Percentiles rank a stretch among this genome's conserved stretches.
These are phyloP conservation scores for Garra rufa DNA, from an alignment of 2,113 vertebrate genomes.

Conservation along the genomic window DNA sequence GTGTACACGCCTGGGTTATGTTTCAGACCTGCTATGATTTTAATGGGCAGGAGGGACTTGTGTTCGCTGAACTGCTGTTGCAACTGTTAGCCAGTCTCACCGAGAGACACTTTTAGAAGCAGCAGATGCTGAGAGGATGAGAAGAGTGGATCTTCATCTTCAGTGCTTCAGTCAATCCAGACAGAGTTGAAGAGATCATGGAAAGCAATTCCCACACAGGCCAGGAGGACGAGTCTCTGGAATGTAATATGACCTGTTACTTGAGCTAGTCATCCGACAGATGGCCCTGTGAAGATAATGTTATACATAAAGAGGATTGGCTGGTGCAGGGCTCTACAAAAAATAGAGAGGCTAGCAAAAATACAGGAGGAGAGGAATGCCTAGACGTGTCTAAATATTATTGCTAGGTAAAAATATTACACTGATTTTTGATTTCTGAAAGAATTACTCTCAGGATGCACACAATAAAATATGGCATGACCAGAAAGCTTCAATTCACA, in stretches of 20 bases:
- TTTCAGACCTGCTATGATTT: background rate
- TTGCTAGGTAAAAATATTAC: background rate
- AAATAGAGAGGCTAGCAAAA: background rate
- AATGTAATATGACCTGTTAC: constrained; percentile 27
- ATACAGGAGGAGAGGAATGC: background rate
- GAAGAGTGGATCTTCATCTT: constrained; percentile 38
- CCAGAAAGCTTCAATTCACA: background rate
- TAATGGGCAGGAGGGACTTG: background rate
- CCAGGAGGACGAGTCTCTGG: constrained; percentile 10
- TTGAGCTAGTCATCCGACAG: constrained; percentile 13
- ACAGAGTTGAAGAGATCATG: constrained; percentile 30
- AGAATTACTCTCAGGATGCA: too few species aligned
- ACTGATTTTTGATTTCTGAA: background rate
- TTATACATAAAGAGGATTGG: background rate
- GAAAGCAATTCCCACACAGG: constrained; percentile 38
- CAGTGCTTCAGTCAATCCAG: constrained; percentile 4
- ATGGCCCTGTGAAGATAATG: constrained; percentile 34
- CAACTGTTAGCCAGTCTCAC: background rate
- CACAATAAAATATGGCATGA: too few species aligned
- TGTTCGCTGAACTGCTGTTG: background rate
- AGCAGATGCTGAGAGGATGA: constrained; percentile 21
- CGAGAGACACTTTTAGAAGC: constrained; percentile 21
- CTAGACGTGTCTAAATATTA: background rate
- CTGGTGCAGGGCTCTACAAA: background rate
- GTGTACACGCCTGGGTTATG: background rate